Conservation (phyloP, 1,140 invertebrate species). For the Parasteatoda tepidariorum region DNA sequence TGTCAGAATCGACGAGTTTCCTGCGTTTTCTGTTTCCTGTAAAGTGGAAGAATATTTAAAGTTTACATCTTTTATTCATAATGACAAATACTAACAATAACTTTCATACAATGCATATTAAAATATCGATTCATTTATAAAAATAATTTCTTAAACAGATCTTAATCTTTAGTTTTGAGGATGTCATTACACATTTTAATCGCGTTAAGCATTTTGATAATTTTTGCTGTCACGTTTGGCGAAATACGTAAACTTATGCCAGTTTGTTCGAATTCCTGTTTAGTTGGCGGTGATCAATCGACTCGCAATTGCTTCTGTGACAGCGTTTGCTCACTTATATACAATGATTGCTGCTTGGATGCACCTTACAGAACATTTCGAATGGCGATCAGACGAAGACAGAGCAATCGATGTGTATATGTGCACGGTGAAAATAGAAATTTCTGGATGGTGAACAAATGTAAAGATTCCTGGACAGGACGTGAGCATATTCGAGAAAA, state of each 20-base stretch:
- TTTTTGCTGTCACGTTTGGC: neutral
- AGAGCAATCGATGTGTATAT: constrained; percentile 17
- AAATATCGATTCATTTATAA: no score
- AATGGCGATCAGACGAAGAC: neutral
- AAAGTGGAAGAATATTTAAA: no score
- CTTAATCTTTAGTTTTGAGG: no score
- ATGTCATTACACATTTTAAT: no score
- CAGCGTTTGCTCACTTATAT: constrained; percentile 34
- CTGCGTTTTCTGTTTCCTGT: no score
- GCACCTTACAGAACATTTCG: constrained; percentile 26
- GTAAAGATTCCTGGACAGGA: constrained; percentile 7
- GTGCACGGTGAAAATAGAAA: constrained; percentile 37
- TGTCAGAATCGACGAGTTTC: no score
- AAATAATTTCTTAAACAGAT: no score
- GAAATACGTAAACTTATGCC: constrained; percentile 41
- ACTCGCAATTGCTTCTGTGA: constrained; percentile 28
- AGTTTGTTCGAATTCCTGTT: constrained; percentile 18
- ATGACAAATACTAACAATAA: no score
- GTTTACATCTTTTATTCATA: no score
- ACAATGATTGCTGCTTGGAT: constrained; percentile 48
- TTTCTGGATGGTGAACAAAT: constrained; percentile 48
- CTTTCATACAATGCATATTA: no score
- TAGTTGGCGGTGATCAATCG: neutral
- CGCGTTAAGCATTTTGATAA: no score
- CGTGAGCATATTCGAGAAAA: constrained; percentile 11